Conservation (phyloP, 2,113 vertebrate species). For the Rattus rattus region DNA sequence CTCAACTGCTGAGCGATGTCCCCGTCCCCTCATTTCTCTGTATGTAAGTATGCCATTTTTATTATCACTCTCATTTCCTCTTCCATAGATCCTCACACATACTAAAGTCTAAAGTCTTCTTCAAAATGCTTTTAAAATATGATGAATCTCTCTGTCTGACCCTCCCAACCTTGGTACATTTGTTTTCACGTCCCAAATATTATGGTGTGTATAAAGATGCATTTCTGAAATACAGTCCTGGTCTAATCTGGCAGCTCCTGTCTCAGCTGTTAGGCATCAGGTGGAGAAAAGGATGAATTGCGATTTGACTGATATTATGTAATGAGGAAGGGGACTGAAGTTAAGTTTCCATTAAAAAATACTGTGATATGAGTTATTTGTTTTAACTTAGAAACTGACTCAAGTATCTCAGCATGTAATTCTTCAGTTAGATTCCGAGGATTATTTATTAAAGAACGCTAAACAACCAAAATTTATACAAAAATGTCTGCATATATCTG, state of each 20-base stretch:
- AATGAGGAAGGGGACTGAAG: not conserved
- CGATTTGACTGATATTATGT: not conserved
- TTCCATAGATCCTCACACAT: too few relatives aligned
- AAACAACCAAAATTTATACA: not conserved
- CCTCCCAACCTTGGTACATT: not conserved
- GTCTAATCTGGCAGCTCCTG: not conserved
- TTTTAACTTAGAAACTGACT: not conserved
- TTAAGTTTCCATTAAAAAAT: not conserved
- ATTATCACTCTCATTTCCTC: too few relatives aligned
- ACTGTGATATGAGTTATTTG: not conserved
- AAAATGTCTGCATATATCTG: not conserved
- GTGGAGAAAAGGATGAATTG: not conserved
- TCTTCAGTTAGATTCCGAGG: not conserved
- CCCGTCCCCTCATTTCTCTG: too few relatives aligned
- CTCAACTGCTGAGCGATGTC: too few relatives aligned
- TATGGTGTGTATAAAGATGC: not conserved
- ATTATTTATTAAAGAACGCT: not conserved
- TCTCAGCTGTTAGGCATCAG: not conserved
- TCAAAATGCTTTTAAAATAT: not conserved
- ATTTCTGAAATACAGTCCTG: not conserved
- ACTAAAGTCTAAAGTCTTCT: not conserved
- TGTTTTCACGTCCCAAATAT: not conserved
- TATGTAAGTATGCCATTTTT: too few relatives aligned
- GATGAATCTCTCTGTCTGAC: not conserved
- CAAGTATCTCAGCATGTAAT: not conserved